These are phyloP conservation scores for Sinonovacula constricta DNA, from an alignment of 1,140 invertebrate genomes.

Conservation along the genomic window DNA sequence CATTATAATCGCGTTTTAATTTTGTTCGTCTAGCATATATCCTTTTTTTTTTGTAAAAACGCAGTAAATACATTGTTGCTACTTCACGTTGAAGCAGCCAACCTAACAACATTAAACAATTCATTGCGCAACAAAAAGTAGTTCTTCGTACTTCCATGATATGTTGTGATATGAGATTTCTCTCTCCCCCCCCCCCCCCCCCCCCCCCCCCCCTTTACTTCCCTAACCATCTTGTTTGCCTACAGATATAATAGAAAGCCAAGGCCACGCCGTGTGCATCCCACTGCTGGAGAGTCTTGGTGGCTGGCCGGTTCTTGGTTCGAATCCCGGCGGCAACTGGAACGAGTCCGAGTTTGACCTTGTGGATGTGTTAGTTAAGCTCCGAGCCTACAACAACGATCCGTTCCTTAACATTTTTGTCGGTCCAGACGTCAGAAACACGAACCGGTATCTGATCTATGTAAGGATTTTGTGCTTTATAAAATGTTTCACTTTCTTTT, in stretches of 20 bases:
- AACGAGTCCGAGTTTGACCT: slow-evolving; percentile 82
- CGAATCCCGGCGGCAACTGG: slow-evolving; percentile 80
- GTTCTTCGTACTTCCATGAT: too few species aligned
- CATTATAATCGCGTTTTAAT: too few species aligned
- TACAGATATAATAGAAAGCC: slow-evolving; percentile 80
- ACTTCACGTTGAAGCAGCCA: too few species aligned
- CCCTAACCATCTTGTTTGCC: too few species aligned
- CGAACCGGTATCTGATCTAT: slow-evolving; percentile 89
- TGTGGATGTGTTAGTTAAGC: slow-evolving; percentile 83
- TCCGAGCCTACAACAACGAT: slow-evolving; percentile 89
- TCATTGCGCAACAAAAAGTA: too few species aligned
- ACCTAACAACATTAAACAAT: too few species aligned
- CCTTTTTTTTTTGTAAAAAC: too few species aligned
- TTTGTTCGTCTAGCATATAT: too few species aligned
- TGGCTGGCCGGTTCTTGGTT: slow-evolving; percentile 85
- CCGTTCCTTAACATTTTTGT: slow-evolving; percentile 86
- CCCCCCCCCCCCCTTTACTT: too few species aligned
- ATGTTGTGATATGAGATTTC: too few species aligned
- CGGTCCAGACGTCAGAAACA: slow-evolving; percentile 92
- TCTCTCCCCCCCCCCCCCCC: too few species aligned
- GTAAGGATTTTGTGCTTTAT: slow-evolving; percentile 72
- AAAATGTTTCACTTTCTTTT: neutral
- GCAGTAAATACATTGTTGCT: too few species aligned
- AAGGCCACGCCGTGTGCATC: slow-evolving; percentile 85
- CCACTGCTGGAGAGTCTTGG: slow-evolving; percentile 87